Conservation (phyloP, 2,797 vertebrate species). For the Sebastes kiyomatsui region DNA sequence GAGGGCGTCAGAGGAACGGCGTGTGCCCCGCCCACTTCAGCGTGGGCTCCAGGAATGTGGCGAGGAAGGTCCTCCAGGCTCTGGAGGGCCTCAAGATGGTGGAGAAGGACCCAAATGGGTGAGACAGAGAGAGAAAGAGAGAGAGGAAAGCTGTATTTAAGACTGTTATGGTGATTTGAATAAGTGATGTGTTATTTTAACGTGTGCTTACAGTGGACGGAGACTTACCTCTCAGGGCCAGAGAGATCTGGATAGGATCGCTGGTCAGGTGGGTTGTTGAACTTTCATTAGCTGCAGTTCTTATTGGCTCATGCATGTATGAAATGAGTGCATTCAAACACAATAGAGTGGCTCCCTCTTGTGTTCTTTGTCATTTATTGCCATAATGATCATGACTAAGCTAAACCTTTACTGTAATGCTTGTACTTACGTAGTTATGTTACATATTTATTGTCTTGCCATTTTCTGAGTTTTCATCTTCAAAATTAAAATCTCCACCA, state of each 20-base stretch:
- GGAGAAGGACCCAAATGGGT: conserved; percentile 93
- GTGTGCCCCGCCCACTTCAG: conserved; percentile 93
- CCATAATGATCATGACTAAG: background rate
- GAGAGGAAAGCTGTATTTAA: background rate
- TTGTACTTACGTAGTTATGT: background rate
- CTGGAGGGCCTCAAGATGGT: conserved; percentile 92
- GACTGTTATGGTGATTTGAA: background rate
- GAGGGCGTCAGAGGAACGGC: conserved; percentile 89
- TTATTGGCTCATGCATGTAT: background rate
- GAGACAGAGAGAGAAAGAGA: conserved; percentile 42
- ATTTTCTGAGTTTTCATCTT: too few species aligned
- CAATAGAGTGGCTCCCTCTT: background rate
- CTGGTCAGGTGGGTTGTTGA: conserved; percentile 84
- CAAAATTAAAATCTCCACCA: too few species aligned
- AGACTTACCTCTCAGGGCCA: conserved; percentile 88
- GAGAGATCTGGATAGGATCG: conserved; percentile 88
- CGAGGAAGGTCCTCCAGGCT: conserved; percentile 88
- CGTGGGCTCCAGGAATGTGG: conserved; percentile 89
- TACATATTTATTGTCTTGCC: background rate
- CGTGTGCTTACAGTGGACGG: conserved; percentile 76
- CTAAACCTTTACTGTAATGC: background rate
- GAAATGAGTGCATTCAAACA: background rate
- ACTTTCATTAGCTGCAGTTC: background rate
- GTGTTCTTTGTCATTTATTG: background rate
- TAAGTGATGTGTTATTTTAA: background rate